A percentile compares a stretch with the other conserved stretches of the same genome.
Evolutionary conservation across 2,888 invertebrate species (phyloP).

Genomic region (Gymnoscelis rufifasciata): DNA sequence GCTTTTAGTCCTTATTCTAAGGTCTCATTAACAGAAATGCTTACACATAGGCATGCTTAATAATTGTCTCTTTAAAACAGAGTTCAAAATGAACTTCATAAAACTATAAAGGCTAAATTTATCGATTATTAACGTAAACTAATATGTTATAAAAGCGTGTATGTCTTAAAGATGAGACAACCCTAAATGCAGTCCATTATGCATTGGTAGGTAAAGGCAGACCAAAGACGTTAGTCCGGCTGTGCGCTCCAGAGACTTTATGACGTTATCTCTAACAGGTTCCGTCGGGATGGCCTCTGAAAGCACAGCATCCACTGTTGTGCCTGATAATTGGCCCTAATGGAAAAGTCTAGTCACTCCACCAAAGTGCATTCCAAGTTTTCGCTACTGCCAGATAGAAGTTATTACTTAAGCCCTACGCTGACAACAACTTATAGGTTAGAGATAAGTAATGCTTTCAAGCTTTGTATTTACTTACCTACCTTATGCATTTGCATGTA

Average conservation of each 20-base stretch:
- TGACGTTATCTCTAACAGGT: conserved; percentile 78
- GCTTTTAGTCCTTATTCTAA: no score
- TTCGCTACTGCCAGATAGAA: conserved; percentile 67
- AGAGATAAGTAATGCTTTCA: conserved; percentile 40
- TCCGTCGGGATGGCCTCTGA: conserved; percentile 59
- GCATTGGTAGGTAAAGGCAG: conserved; percentile 63
- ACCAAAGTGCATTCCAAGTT: conserved; percentile 74
- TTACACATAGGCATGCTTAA: no score
- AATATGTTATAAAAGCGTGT: no score
- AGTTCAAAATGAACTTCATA: no score
- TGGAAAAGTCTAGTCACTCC: conserved; percentile 77
- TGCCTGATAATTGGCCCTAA: conserved; percentile 77
- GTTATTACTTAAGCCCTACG: conserved; percentile 66
- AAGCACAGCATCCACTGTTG: conserved; percentile 68
- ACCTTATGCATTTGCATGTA: conserved; percentile 12
- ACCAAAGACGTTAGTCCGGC: conserved; percentile 75
- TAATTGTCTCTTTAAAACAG: no score
- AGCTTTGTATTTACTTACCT: conserved; percentile 19
- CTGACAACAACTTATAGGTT: conserved; percentile 53
- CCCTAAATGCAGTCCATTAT: conserved; percentile 60
- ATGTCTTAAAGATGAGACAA: neutral
- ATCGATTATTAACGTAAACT: no score
- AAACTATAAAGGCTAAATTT: no score
- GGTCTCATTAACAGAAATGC: no score
- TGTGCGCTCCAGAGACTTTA: conserved; percentile 73